Conservation (phyloP, 1,140 invertebrate genomes). For the Tetragnatha versicolor region DNA sequence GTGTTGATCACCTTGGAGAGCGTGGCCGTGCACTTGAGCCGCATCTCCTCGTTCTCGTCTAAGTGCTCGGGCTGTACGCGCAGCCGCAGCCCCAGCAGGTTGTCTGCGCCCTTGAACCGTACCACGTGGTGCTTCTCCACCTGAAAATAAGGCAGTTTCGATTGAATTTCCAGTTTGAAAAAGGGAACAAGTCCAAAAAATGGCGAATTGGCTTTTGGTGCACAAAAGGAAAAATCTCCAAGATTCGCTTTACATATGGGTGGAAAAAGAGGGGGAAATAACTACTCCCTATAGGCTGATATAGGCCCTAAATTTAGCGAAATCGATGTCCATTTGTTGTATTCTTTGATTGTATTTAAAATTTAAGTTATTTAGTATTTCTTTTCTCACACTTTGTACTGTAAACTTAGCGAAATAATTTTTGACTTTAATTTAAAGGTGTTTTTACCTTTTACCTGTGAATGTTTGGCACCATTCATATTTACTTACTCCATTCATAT, state of each 20-base stretch:
- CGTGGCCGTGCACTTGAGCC: conserved; percentile 85
- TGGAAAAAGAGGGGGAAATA: neutral
- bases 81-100: conserved; percentile 72
- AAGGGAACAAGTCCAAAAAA: too few species aligned
- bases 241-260: too few species aligned
- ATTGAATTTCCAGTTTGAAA: neutral
- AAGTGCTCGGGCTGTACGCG: conserved; percentile 78
- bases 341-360: too few species aligned
- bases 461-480: too few species aligned
- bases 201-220: neutral
- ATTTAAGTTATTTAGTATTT: too few species aligned
- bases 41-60: conserved; percentile 75
- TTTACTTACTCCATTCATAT: too few species aligned
- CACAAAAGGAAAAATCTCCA: neutral
- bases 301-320: neutral
- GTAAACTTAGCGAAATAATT: too few species aligned
- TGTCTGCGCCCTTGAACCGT: neutral
- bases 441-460: too few species aligned
- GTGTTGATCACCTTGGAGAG: conserved; percentile 82
- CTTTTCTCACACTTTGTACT: too few species aligned
- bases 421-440: too few species aligned
- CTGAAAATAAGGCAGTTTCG: neutral
- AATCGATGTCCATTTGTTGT: neutral
- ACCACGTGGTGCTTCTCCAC: conserved; percentile 11
- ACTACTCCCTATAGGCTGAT: neutral